These are phyloP conservation scores for Chloroclystis v-ata DNA, from an alignment of 2,888 invertebrate species.

Conservation along the genomic window DNA sequence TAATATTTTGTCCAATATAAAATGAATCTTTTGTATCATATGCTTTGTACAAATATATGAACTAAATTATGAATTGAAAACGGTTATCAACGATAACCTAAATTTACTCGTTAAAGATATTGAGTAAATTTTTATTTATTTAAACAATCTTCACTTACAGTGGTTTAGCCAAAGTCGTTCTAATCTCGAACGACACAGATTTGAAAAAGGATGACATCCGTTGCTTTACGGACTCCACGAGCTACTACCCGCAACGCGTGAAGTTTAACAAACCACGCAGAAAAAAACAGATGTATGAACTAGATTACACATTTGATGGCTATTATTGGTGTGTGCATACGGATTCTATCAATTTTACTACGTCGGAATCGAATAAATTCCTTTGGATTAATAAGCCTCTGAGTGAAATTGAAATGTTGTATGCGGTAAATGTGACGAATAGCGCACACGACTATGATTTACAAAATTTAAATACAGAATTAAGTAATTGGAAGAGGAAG, in stretches of 20 bases:
- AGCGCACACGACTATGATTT: slow-evolving; percentile 34
- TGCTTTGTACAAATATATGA: no score
- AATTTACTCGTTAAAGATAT: no score
- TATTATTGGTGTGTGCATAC: slow-evolving; percentile 66
- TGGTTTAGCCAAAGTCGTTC: slow-evolving; percentile 42
- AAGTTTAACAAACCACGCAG: slow-evolving; percentile 26
- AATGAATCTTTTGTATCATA: background rate
- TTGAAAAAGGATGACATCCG: slow-evolving; percentile 37
- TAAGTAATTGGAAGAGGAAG: slow-evolving; percentile 45
- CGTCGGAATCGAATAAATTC: slow-evolving; percentile 51
- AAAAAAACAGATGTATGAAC: slow-evolving; percentile 35
- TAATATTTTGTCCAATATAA: no score
- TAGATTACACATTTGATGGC: slow-evolving; percentile 52
- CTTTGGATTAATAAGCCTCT: slow-evolving; percentile 48
- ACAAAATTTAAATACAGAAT: slow-evolving; percentile 24
- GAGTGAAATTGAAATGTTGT: slow-evolving; percentile 39
- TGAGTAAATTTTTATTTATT: no score
- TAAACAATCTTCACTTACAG: slow-evolving; percentile 2
- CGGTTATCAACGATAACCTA: no score
- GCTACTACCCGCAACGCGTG: slow-evolving; percentile 46
- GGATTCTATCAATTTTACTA: no score
- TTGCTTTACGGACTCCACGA: slow-evolving; percentile 62
- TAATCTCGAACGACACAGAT: slow-evolving; percentile 39
- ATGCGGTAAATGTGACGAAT: slow-evolving; percentile 49
- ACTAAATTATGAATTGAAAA: no score